Evolutionary conservation across 2,797 vertebrate species (phyloP), one percentile per base, ranked within the genome.

Genomic region (Gobionotothen gibberifrons): DNA sequence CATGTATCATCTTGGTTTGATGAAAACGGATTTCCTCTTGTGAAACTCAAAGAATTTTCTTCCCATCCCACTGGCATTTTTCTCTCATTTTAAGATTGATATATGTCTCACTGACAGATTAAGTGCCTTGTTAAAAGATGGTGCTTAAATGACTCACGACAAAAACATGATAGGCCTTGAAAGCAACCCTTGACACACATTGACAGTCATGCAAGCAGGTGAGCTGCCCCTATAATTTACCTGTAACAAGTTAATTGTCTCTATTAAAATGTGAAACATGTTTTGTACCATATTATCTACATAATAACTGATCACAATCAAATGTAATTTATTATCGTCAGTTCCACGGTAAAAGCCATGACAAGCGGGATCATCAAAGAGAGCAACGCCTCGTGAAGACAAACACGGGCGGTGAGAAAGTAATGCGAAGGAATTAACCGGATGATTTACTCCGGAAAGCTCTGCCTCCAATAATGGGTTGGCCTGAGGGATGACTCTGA

Each of bases 401-500:
- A 89, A 89, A 88, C 62, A 76, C 69, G 3, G 69, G 79, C 17
- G 54, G 48, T 79, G 86, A 78, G 80, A 88, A 87, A 81, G 73
- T 79, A 81, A 87, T 60, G 52, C 12, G 39, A 83, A 83, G 79
- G 87, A 91, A 89, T 91, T 87, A 90, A 90, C 47, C 76, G 68
- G 63, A 86, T 89, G 88, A 87, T 89, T 90, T 89, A 91, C 74
- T 85, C 87, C 74, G 72, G 84, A 83, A 89, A 87, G 84, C 84
- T 86, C 60, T 85, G 82, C 74, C 73, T 87, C 42, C 72, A 76
- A 62, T 90, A 86, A 90, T 88, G 78, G 73, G 44, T 66, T 83
- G 78, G 89, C 90, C 87, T 83, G 72, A 72, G 87, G 87, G 87
- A 83, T 76, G 82, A 82, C 83, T 86, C 68, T 86, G 76, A 87